Base-by-base conservation (phyloP, 2,797 vertebrate genomes). In the Fringilla coelebs region DNA sequence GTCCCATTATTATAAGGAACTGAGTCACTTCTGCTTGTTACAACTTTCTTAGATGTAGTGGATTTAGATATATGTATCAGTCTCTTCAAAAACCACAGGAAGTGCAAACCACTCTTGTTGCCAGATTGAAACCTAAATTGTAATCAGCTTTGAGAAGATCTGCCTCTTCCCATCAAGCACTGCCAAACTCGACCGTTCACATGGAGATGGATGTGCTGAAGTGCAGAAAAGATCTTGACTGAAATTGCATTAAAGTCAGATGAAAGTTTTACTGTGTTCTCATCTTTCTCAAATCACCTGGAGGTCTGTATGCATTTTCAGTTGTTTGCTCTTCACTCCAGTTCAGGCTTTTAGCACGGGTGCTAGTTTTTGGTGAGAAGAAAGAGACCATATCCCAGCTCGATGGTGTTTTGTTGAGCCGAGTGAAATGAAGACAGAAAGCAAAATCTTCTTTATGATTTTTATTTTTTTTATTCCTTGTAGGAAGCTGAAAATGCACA, bases 1-100 rank as follows among this genome's bases (percentile, higher is more conserved):
- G 75, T 67, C 29, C 91, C 51, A 5, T 9, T 95, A 66, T 85
- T 85, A 7, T 31, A 85, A 29, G 68, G 88, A 97, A 94, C 76
- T 38, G 93, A 96, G 76, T 97, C 95, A 78, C 84, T 88, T 83
- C 41, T 94, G 84, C 77, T 66, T 78, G 76, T 94, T 97, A 81
- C 75, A 95, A 72, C 74, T 95, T 97, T 90, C 92, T 80, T 83
- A 74, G 70, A 73, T 60, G 72, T 55, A 28, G 8, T 2, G 7
- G 61, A 40, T 72, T 84, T 70, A 62, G 77, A 21, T 62, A 11
- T 7, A 62, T 0, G 1, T 76, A 90, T 78, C 34, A 75, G 54
- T 54, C 75, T 81, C 60, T 60, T 78, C 41, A 17, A 40, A 81
- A 92, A 32, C 51, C 54, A 51, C 0, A 0, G 84, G 61, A 91